Conservation (phyloP, 2,113 vertebrate species). For the Pelobates fuscus region DNA sequence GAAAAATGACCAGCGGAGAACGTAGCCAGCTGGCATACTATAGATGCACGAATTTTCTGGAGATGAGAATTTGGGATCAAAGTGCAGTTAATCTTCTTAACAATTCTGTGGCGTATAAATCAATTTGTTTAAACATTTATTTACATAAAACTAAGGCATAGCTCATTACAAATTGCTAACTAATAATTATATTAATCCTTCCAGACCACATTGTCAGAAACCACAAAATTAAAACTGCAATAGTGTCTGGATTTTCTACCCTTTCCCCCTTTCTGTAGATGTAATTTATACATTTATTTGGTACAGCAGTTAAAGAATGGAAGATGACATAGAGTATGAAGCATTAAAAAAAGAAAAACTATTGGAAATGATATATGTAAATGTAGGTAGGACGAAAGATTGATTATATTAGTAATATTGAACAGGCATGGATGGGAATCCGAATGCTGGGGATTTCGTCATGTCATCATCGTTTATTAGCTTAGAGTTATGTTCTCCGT, state of each 20-base stretch:
- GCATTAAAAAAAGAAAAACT: too few species aligned
- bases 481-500: too few species aligned
- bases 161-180: neutral
- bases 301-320: too few species aligned
- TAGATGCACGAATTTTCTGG: neutral
- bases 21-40: constrained; percentile 29
- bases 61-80: neutral
- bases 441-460: too few species aligned
- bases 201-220: neutral
- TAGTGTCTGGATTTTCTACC: neutral
- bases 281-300: too few species aligned
- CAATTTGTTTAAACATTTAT: constrained; percentile 26
- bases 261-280: too few species aligned
- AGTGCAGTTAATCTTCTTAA: constrained; percentile 13
- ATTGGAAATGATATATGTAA: too few species aligned
- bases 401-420: too few species aligned
- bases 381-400: too few species aligned
- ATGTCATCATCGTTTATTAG: too few species aligned
- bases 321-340: too few species aligned
- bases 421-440: too few species aligned
- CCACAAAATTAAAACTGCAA: neutral
- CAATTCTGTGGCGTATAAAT: constrained; percentile 20
- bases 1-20: constrained; percentile 35
- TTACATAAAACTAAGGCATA: constrained; percentile 15
- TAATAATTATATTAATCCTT: neutral